Conservation (phyloP, 2,797 vertebrate species). For the Rhadinocentrus ornatus region DNA sequence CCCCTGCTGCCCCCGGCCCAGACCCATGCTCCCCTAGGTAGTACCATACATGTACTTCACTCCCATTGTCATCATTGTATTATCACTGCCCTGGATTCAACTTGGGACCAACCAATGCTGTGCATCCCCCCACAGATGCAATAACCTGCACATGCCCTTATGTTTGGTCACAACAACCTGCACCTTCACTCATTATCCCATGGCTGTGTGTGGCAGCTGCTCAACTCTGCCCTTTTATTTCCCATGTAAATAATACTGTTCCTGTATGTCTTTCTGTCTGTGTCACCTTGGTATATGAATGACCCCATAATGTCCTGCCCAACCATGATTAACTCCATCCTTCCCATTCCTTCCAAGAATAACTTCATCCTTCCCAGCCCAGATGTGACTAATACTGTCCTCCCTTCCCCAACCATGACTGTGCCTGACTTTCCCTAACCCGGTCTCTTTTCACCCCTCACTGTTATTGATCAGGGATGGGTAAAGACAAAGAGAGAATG, state of each 20-base stretch:
- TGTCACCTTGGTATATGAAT: slow-evolving; percentile 30
- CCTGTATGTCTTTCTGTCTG: slow-evolving; percentile 20
- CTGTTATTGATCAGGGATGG: slow-evolving; percentile 39
- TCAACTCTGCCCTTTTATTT: slow-evolving; percentile 35
- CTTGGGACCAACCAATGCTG: slow-evolving; percentile 39
- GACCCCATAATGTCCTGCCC: slow-evolving; percentile 18
- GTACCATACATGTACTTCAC: slow-evolving; percentile 65
- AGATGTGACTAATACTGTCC: slow-evolving; percentile 7
- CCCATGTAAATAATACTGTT: slow-evolving; percentile 2
- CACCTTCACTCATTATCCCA: slow-evolving; percentile 38
- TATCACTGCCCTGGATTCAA: slow-evolving; percentile 39
- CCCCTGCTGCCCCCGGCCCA: slow-evolving; percentile 75
- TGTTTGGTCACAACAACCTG: slow-evolving; percentile 30
- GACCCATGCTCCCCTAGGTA: slow-evolving; percentile 82
- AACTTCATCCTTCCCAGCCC: slow-evolving; percentile 5
- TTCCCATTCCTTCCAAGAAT: slow-evolving; percentile 4
- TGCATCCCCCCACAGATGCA: slow-evolving; percentile 35
- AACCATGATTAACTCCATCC: slow-evolving; percentile 15
- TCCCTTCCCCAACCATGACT: slow-evolving; percentile 26
- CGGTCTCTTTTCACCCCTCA: slow-evolving; percentile 29
- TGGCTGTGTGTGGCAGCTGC: slow-evolving; percentile 40
- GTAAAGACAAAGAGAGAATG: slow-evolving; percentile 58
- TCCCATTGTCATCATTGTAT: slow-evolving; percentile 45
- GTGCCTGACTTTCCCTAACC: slow-evolving; percentile 12
- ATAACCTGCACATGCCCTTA: slow-evolving; percentile 25